A percentile compares a stretch with the other conserved stretches of the same genome.
phyloP scores from a whole-genome alignment of 2,888 invertebrate species.

The Melanostoma scalare region DNA sequence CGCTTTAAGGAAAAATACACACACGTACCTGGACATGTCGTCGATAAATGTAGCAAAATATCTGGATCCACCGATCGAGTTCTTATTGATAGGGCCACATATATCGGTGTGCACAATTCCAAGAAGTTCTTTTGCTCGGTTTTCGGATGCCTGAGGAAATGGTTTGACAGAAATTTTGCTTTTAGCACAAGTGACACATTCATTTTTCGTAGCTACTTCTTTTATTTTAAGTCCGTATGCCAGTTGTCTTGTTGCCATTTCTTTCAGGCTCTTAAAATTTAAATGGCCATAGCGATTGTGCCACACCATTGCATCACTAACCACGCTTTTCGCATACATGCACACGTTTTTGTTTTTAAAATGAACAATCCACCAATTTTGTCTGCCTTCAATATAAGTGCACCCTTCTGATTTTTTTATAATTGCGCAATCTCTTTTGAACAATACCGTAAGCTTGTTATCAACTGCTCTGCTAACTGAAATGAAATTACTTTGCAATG shows the following conservation, averaged over 20 bases:
- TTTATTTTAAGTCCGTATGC: background rate
- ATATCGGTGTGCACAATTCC: slow-evolving; percentile 49
- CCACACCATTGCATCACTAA: background rate
- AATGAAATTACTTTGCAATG: slow-evolving; percentile 15
- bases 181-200: slow-evolving; percentile 52
- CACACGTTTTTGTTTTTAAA: background rate
- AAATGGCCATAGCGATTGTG: background rate
- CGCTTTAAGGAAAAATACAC: slow-evolving; percentile 35
- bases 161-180: slow-evolving; percentile 50
- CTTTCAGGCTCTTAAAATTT: background rate
- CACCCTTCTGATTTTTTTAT: background rate
- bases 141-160: slow-evolving; percentile 16
- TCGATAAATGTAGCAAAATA: slow-evolving; percentile 52
- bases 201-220: background rate
- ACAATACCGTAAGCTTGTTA: background rate
- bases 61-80: slow-evolving; percentile 31
- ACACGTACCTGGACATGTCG: slow-evolving; percentile 29
- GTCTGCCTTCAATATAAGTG: background rate
- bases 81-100: slow-evolving; percentile 38
- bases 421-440: background rate
- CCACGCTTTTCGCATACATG: background rate
- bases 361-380: background rate
- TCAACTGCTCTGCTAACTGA: slow-evolving; percentile 5
- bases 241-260: background rate
- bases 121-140: background rate